These are phyloP conservation scores for Enchytraeus crypticus DNA, from an alignment of 2,888 invertebrate genomes.

Conservation along the genomic window DNA sequence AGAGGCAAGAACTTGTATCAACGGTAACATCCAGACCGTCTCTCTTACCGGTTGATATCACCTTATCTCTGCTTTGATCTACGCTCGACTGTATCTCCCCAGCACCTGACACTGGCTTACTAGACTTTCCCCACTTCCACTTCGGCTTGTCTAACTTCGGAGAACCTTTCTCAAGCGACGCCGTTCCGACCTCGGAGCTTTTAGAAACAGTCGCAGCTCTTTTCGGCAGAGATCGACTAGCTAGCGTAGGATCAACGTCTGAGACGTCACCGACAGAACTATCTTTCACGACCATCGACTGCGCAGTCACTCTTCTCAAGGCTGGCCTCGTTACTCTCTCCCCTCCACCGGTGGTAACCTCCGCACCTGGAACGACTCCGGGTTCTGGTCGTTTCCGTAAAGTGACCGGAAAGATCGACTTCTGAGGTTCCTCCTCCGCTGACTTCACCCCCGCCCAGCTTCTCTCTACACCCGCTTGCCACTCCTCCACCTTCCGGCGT, in stretches of 20 bases:
- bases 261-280: neutral
- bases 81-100: no score
- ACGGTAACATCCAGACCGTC: no score
- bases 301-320: neutral
- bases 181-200: neutral
- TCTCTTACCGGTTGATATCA: no score
- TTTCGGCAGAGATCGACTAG: no score
- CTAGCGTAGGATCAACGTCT: neutral
- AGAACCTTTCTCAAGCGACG: neutral
- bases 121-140: slow-evolving; percentile 1
- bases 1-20: no score
- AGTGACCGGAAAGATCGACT: no score
- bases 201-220: no score
- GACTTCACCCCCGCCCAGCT: no score
- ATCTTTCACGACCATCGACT: neutral
- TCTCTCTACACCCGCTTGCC: slow-evolving; percentile 24
- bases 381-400: neutral
- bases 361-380: neutral
- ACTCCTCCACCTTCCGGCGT: slow-evolving; percentile 28
- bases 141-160: neutral
- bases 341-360: neutral
- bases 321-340: neutral
- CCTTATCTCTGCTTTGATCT: no score
- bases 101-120: no score
- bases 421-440: no score